phyloP scores from a whole-genome alignment of 2,797 vertebrate genomes.

The Spondyliosoma cantharus region DNA sequence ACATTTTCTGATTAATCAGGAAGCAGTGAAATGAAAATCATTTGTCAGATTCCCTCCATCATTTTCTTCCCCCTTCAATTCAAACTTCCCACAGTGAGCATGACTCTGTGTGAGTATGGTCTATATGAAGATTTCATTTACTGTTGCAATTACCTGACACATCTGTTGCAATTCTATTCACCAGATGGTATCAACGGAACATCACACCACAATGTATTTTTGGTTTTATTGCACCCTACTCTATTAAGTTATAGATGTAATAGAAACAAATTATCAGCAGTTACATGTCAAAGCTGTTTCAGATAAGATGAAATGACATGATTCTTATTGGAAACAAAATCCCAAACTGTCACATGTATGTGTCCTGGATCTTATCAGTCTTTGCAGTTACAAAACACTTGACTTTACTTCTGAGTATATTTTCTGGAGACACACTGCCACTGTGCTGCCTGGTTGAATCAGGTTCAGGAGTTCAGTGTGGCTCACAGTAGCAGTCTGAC shows the following conservation, averaged over 20 bases:
- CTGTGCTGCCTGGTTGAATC: conserved; percentile 11
- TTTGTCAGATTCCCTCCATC: too few species aligned
- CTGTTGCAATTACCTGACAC: not conserved
- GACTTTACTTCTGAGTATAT: not conserved
- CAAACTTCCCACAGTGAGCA: too few species aligned
- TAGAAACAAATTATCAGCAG: not conserved
- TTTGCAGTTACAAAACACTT: not conserved
- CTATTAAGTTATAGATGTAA: not conserved
- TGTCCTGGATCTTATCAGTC: not conserved
- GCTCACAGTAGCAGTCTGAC: conserved; percentile 13
- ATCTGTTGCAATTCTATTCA: not conserved
- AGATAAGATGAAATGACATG: not conserved
- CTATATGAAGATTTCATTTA: not conserved
- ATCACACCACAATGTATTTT: not conserved
- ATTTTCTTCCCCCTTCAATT: too few species aligned
- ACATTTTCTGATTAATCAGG: too few species aligned
- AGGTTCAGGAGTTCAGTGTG: conserved; percentile 4
- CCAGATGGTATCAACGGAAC: not conserved
- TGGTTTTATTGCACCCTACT: not conserved
- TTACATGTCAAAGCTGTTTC: not conserved
- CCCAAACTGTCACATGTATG: not conserved
- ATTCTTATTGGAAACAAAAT: not conserved
- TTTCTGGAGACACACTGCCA: not conserved
- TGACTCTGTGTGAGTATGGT: too few species aligned
- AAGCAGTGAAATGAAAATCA: too few species aligned